phyloP scores from a whole-genome alignment of 2,888 invertebrate species.

The Drosophila yooni region DNA sequence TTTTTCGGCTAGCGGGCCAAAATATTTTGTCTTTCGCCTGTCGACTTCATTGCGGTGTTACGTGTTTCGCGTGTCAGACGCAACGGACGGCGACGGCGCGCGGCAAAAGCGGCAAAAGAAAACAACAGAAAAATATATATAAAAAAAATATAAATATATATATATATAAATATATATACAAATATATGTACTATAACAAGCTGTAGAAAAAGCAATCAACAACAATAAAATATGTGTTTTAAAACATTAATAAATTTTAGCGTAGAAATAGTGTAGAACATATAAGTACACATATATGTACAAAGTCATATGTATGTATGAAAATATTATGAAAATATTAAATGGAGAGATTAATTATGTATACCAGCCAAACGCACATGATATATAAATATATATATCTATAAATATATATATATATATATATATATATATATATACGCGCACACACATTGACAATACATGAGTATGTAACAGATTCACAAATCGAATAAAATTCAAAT shows the following conservation, averaged over 20 bases:
- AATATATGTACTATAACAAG: constrained; percentile 8
- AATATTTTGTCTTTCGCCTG: constrained; percentile 71
- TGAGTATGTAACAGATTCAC: constrained; percentile 16
- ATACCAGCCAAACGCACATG: constrained; percentile 11
- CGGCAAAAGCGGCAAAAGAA: constrained; percentile 58
- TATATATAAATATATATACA: constrained; percentile 10
- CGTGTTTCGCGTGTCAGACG: constrained; percentile 85
- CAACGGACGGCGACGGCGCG: constrained; percentile 63
- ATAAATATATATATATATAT: constrained; percentile 10
- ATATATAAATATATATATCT: constrained; percentile 5
- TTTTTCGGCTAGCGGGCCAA: constrained; percentile 78
- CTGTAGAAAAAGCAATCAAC: constrained; percentile 15
- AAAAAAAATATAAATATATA: not conserved
- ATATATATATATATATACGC: not conserved
- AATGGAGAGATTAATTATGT: constrained; percentile 7
- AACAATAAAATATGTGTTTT: constrained; percentile 47
- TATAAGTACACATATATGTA: constrained; percentile 21
- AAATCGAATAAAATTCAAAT: constrained; percentile 13
- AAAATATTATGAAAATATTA: constrained; percentile 7
- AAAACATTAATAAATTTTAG: constrained; percentile 40
- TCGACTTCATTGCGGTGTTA: constrained; percentile 85
- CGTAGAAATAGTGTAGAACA: constrained; percentile 49
- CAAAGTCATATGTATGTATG: constrained; percentile 22
- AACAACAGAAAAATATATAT: constrained; percentile 11
- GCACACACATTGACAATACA: constrained; percentile 9